phyloP scores from a whole-genome alignment of 2,797 vertebrate species.

The Lagorchestes hirsutus region DNA sequence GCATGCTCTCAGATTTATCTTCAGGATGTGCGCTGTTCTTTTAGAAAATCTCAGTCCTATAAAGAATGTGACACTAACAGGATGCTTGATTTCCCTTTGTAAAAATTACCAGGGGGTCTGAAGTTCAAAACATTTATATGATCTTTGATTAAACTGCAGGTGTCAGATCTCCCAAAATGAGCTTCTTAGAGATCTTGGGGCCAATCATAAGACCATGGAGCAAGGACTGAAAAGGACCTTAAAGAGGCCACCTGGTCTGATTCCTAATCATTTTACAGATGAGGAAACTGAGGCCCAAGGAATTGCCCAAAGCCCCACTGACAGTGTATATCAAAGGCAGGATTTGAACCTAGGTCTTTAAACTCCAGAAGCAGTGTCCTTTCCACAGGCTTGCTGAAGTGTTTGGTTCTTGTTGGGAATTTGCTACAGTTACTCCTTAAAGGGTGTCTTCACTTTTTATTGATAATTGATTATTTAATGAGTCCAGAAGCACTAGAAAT shows the following conservation, averaged over 20 bases:
- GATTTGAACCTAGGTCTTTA: background rate
- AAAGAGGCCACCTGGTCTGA: background rate
- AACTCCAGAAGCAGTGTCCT: background rate
- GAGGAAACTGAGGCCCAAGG: background rate
- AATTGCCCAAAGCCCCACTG: background rate
- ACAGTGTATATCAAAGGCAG: background rate
- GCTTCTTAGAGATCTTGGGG: background rate
- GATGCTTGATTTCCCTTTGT: background rate
- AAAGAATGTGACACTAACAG: background rate
- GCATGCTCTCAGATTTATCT: background rate
- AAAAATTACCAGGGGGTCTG: background rate
- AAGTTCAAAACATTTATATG: slow-evolving; percentile 20
- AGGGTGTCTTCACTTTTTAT: background rate
- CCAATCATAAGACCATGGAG: background rate
- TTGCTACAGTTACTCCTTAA: slow-evolving; percentile 3
- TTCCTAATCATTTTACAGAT: background rate
- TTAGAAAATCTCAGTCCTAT: background rate
- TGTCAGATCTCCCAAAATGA: background rate
- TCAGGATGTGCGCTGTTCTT: slow-evolving; percentile 13
- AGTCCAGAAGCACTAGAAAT: background rate
- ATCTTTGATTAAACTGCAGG: background rate
- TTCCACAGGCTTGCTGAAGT: background rate
- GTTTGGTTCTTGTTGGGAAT: background rate
- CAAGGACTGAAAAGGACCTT: background rate
- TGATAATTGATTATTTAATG: slow-evolving; percentile 7